Conservation (phyloP, 2,113 vertebrate species). For the Chamaea fasciata region DNA sequence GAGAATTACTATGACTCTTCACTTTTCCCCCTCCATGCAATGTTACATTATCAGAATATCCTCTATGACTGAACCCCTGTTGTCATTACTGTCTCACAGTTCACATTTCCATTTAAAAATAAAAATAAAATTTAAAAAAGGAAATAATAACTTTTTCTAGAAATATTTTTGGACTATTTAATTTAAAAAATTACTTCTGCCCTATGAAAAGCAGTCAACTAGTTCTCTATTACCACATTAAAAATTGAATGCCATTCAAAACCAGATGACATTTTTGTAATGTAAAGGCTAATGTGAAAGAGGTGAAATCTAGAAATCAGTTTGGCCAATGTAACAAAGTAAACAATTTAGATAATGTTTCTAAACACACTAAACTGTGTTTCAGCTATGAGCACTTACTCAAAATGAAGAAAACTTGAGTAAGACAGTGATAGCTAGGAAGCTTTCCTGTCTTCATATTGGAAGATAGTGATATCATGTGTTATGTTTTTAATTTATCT, state of each 20-base stretch:
- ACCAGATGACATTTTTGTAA: neutral
- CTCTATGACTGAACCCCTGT: neutral
- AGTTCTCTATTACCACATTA: neutral
- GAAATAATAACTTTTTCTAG: neutral
- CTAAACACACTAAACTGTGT: neutral
- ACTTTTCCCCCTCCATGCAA: neutral
- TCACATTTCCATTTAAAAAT: neutral
- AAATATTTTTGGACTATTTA: neutral
- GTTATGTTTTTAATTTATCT: neutral
- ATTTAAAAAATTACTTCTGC: rapidly evolving
- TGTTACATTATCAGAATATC: neutral
- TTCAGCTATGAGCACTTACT: neutral
- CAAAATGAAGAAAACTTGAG: neutral
- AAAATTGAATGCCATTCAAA: neutral
- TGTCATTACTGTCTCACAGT: neutral
- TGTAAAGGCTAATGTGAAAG: neutral
- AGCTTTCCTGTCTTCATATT: neutral
- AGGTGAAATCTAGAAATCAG: neutral
- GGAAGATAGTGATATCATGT: neutral
- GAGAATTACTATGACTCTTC: neutral
- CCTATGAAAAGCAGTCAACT: neutral
- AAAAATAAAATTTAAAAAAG: neutral
- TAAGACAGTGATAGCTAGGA: neutral
- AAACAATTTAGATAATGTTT: neutral
- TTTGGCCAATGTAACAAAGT: neutral